A percentile compares a stretch with the other conserved stretches of the same genome.
phyloP scores from a whole-genome alignment of 35 echinoderm and acorn worm species.

The Lytechinus variegatus region DNA sequence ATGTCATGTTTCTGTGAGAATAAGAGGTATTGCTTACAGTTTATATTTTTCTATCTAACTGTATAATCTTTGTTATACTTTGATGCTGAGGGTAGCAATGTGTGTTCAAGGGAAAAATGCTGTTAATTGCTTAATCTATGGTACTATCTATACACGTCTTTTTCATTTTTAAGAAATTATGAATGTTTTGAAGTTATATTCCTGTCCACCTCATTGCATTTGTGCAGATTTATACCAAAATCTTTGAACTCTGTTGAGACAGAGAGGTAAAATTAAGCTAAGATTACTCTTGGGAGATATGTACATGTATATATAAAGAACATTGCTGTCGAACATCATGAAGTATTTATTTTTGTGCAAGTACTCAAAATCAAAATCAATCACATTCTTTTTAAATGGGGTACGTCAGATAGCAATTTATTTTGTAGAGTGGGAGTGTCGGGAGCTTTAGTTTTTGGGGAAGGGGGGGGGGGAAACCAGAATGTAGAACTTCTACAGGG shows the following conservation, averaged over 20 bases:
- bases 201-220: no score
- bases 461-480: neutral
- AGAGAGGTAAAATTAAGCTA: no score
- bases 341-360: neutral
- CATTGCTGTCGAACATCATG: no score
- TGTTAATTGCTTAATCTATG: neutral
- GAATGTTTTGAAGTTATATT: neutral
- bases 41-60: conserved; percentile 15
- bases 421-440: no score
- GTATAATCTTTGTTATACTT: neutral
- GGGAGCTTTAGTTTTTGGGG: neutral
- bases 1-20: neutral
- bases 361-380: neutral
- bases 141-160: neutral
- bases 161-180: neutral
- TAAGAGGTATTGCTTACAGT: neutral
- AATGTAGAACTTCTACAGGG: neutral
- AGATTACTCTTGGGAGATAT: no score
- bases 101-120: neutral
- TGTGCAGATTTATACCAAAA: no score
- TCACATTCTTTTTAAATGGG: no score
- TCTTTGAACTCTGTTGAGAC: no score
- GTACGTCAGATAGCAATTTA: no score
- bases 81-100: neutral
- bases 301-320: no score